Percentiles rank a stretch among this genome's conserved stretches.
phyloP scores from a whole-genome alignment of 2,797 vertebrate species.

The Gouania willdenowi region DNA sequence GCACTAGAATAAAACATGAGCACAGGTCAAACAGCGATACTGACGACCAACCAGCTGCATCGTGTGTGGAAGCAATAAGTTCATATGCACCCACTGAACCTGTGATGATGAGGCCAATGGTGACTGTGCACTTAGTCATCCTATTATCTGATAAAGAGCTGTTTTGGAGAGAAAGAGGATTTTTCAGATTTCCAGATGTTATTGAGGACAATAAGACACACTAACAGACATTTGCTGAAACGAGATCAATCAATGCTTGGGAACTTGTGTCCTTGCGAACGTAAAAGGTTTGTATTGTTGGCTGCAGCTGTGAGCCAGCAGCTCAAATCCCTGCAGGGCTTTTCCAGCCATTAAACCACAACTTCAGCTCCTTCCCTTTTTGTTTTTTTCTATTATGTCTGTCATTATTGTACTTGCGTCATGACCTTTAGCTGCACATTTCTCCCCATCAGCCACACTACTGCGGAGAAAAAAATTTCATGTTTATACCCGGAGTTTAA shows the following conservation, averaged over 20 bases:
- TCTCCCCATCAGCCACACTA: slow-evolving; percentile 6
- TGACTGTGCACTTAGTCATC: slow-evolving; percentile 41
- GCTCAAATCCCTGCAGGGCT: slow-evolving; percentile 12
- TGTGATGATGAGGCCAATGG: slow-evolving; percentile 14
- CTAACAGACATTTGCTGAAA: slow-evolving; percentile 13
- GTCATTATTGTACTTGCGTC: slow-evolving; percentile 2
- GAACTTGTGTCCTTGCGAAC: slow-evolving; percentile 4
- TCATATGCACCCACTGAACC: slow-evolving; percentile 28
- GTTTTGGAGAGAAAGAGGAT: slow-evolving; percentile 20
- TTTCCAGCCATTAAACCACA: slow-evolving; percentile 21
- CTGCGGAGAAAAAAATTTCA: slow-evolving; percentile 5
- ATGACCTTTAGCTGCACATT: slow-evolving; percentile 7
- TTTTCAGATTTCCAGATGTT: slow-evolving; percentile 36
- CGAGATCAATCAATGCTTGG: not conserved
- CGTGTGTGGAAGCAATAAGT: slow-evolving; percentile 19
- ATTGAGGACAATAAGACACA: slow-evolving; percentile 11
- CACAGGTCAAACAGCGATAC: too few relatives aligned
- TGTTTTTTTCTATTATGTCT: slow-evolving; percentile 7
- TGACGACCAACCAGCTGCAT: slow-evolving; percentile 1
- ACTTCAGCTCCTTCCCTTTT: not conserved
- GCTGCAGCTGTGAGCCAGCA: slow-evolving; percentile 25
- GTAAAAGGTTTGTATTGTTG: slow-evolving; percentile 7
- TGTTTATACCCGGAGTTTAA: slow-evolving; percentile 1
- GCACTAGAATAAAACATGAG: too few relatives aligned
- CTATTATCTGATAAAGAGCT: slow-evolving; percentile 28